A percentile compares a stretch with the other conserved stretches of the same genome.
Evolutionary conservation across 2,797 vertebrate species (phyloP).

Genomic region (Lerista edwardsae): DNA sequence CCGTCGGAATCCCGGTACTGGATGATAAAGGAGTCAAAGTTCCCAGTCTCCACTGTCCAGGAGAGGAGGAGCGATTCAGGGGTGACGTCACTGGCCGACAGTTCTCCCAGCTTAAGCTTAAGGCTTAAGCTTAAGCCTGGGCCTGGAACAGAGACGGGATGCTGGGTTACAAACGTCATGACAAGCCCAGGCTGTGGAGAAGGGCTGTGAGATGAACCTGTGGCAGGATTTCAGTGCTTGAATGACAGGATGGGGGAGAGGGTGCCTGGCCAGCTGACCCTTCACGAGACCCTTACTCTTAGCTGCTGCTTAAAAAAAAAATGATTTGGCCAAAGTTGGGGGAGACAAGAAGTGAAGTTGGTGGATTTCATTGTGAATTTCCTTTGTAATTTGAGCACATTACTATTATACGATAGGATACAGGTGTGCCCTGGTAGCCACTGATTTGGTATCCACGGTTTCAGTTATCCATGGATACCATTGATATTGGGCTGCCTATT

Average conservation of each 20-base stretch:
- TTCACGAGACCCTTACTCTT: no score
- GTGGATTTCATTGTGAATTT: no score
- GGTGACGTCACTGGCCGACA: conserved; percentile 29
- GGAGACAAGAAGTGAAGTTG: no score
- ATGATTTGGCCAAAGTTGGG: no score
- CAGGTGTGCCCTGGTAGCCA: no score
- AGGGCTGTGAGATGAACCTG: no score
- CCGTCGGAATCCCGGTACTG: conserved; percentile 51
- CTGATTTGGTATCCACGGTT: no score
- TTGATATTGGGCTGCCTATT: no score
- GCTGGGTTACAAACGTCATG: background rate
- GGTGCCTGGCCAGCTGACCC: background rate
- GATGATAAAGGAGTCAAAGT: conserved; percentile 66
- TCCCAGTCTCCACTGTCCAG: conserved; percentile 54
- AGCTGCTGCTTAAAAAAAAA: no score
- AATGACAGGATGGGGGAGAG: background rate
- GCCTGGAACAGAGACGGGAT: conserved; percentile 10
- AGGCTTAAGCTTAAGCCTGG: background rate
- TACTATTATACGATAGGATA: background rate
- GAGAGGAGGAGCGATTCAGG: conserved; percentile 50
- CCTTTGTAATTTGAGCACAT: no score
- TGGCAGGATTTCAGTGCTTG: background rate
- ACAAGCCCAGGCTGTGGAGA: background rate
- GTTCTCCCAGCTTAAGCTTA: conserved; percentile 36
- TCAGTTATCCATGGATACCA: no score